These are phyloP conservation scores for Myotis findleyi DNA, from an alignment of 2,797 vertebrate genomes.

Conservation along the genomic window DNA sequence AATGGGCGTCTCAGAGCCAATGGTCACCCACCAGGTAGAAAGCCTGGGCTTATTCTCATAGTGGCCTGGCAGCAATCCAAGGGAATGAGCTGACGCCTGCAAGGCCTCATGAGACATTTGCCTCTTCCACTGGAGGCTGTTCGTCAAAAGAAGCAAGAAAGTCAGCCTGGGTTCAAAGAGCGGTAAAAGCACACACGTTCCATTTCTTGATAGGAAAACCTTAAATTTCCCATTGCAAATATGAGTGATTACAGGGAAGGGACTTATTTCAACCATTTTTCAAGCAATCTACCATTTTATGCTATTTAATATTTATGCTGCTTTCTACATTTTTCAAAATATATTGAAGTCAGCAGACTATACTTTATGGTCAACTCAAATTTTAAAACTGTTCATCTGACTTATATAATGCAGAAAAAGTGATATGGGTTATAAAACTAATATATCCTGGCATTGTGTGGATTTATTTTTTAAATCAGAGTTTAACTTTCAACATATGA, in stretches of 20 bases:
- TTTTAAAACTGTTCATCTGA: conserved; percentile 35
- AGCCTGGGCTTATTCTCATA: not conserved
- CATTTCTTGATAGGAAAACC: not conserved
- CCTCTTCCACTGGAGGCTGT: not conserved
- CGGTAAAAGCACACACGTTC: not conserved
- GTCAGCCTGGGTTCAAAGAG: not conserved
- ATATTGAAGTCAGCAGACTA: not conserved
- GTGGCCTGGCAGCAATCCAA: not conserved
- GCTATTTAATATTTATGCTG: conserved; percentile 44
- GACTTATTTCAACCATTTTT: not conserved
- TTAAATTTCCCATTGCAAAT: not conserved
- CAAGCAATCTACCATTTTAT: not conserved
- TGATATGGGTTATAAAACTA: not conserved
- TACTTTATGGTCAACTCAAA: not conserved
- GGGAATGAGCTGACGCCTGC: not conserved
- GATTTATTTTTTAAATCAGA: conserved; percentile 21
- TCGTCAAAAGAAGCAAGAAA: not conserved
- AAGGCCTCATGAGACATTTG: not conserved
- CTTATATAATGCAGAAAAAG: conserved; percentile 45
- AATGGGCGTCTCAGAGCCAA: not conserved
- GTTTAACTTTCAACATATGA: not conserved
- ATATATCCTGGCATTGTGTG: not conserved
- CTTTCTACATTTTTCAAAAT: conserved; percentile 28
- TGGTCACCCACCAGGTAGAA: too few relatives aligned
- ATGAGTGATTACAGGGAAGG: not conserved